These are phyloP conservation scores for Drosophila paramelanica DNA, from an alignment of 2,888 invertebrate genomes.

Conservation along the genomic window DNA sequence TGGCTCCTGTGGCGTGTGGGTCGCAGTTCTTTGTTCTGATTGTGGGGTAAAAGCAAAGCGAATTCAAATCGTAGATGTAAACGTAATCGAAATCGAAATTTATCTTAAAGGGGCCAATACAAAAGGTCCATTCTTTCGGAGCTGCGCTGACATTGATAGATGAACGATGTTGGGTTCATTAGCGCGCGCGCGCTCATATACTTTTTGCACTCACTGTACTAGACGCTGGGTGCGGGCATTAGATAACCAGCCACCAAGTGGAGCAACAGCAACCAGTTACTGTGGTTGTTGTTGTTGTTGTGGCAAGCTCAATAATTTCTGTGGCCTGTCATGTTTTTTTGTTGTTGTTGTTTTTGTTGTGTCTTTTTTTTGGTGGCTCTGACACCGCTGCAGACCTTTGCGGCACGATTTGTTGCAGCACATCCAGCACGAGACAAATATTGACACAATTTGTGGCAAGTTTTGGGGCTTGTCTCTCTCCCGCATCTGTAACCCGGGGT, in stretches of 20 bases:
- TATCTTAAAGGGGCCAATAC: slow-evolving; percentile 33
- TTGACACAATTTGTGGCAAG: slow-evolving; percentile 78
- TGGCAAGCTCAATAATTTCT: slow-evolving; percentile 75
- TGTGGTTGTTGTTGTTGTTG: slow-evolving; percentile 14
- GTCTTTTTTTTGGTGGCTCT: slow-evolving; percentile 53
- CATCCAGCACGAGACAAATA: slow-evolving; percentile 79
- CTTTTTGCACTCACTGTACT: slow-evolving; percentile 72
- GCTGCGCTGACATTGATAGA: slow-evolving; percentile 75
- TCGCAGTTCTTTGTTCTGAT: slow-evolving; percentile 74
- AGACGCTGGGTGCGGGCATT: slow-evolving; percentile 64
- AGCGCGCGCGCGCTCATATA: slow-evolving; percentile 57
- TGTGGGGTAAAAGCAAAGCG: slow-evolving; percentile 71
- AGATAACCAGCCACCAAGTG: slow-evolving; percentile 60
- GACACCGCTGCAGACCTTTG: slow-evolving; percentile 84
- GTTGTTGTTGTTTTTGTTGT: slow-evolving; percentile 30
- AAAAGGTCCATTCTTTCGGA: slow-evolving; percentile 70
- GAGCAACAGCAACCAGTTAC: slow-evolving; percentile 42
- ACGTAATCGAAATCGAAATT: slow-evolving; percentile 57
- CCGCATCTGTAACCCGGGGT: slow-evolving; percentile 33
- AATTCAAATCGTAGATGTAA: slow-evolving; percentile 55
- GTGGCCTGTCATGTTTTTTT: slow-evolving; percentile 75
- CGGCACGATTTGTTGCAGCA: slow-evolving; percentile 84
- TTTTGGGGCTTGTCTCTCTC: slow-evolving; percentile 37
- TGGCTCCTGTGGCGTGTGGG: slow-evolving; percentile 57
- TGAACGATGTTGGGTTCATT: slow-evolving; percentile 71